Conservation (phyloP, 2,888 invertebrate genomes). For the Caenorhabditis sinica region DNA sequence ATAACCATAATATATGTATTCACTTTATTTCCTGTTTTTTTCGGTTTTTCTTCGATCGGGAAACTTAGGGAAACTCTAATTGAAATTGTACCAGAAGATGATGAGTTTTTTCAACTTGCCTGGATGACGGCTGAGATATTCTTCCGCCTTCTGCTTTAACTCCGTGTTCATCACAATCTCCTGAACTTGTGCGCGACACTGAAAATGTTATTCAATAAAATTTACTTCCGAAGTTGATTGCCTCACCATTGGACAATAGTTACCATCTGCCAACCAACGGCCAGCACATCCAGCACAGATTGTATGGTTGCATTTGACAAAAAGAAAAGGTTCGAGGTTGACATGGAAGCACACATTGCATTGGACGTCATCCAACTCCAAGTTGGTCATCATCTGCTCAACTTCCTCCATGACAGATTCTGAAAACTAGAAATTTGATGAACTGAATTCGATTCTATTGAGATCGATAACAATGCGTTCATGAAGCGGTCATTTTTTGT, state of each 20-base stretch:
- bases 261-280: conserved; percentile 21
- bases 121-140: conserved; percentile 38
- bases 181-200: conserved; percentile 35
- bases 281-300: conserved; percentile 45
- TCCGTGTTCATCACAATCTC: conserved; percentile 20
- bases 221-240: background rate
- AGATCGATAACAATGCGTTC: no score
- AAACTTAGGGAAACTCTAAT: background rate
- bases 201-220: conserved; percentile 1
- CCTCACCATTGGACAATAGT: conserved; percentile 36
- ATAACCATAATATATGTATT: no score
- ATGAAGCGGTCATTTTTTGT: no score
- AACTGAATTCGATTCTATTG: no score
- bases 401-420: conserved; percentile 3
- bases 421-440: no score
- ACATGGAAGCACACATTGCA: conserved; percentile 45
- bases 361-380: conserved; percentile 28
- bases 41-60: no score
- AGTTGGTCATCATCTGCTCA: conserved; percentile 2
- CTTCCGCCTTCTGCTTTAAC: conserved; percentile 11
- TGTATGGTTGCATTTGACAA: conserved; percentile 23
- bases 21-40: no score
- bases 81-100: background rate
- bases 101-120: conserved; percentile 2
- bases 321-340: conserved; percentile 32